These are phyloP conservation scores for Rhinoraja longicauda DNA, from an alignment of 2,797 vertebrate species.

Conservation along the genomic window DNA sequence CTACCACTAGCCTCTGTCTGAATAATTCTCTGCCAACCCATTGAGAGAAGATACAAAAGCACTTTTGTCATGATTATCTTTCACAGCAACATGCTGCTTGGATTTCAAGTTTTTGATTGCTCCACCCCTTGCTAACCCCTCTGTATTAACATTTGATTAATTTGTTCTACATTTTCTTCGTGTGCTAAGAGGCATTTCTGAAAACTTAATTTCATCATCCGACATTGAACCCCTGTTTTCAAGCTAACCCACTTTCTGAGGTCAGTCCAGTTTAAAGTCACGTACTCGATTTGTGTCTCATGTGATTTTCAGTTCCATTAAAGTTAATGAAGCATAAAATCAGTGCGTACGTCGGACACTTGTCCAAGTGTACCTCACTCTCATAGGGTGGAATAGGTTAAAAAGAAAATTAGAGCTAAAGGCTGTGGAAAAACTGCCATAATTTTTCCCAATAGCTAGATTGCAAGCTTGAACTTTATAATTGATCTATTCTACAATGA, in stretches of 20 bases:
- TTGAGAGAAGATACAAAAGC: background rate
- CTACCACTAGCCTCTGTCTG: background rate
- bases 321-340: background rate
- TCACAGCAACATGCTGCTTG: background rate
- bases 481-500: background rate
- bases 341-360: background rate
- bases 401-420: background rate
- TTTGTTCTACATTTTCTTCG: background rate
- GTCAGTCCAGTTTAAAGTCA: too few relatives aligned
- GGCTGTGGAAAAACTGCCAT: background rate
- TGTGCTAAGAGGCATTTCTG: background rate
- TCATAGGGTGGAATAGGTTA: background rate
- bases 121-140: background rate
- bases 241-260: background rate
- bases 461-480: background rate
- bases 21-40: background rate
- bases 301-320: background rate
- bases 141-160: background rate
- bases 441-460: background rate
- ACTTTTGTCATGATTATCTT: background rate
- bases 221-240: background rate
- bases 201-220: background rate
- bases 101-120: background rate
- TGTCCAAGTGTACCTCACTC: background rate
- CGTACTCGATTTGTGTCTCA: background rate